phyloP scores from a whole-genome alignment of 2,797 vertebrate genomes.

The Hydrolagus colliei region DNA sequence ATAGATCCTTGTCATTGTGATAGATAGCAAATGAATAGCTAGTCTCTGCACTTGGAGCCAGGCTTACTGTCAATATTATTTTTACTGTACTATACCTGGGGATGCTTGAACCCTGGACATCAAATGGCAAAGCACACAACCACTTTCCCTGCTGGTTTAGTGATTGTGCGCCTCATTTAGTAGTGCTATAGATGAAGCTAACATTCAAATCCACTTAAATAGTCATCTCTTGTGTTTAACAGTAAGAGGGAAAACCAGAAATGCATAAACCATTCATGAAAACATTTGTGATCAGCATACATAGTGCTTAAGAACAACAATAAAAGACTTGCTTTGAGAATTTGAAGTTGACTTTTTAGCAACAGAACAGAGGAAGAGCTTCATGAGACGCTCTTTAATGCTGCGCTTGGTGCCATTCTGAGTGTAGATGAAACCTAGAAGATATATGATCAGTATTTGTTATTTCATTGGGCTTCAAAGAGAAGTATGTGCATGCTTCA shows the following conservation, averaged over 20 bases:
- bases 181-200: background rate
- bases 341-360: slow-evolving; percentile 75
- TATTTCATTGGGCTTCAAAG: slow-evolving; percentile 48
- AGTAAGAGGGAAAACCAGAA: background rate
- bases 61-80: background rate
- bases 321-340: slow-evolving; percentile 87
- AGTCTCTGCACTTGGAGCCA: background rate
- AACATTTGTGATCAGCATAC: background rate
- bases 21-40: background rate
- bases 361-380: slow-evolving; percentile 80
- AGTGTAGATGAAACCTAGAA: slow-evolving; percentile 79
- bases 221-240: background rate
- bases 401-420: slow-evolving; percentile 75
- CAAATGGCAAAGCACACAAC: background rate
- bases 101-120: background rate
- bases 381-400: slow-evolving; percentile 84
- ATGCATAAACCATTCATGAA: slow-evolving; percentile 3
- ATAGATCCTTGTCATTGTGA: background rate
- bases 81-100: background rate
- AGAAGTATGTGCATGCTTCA: slow-evolving; percentile 41
- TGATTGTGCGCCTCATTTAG: background rate
- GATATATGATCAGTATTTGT: slow-evolving; percentile 65
- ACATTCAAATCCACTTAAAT: background rate
- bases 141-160: background rate
- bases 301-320: slow-evolving; percentile 24